A percentile compares a stretch with the other conserved stretches of the same genome.
phyloP scores from a whole-genome alignment of 2,113 vertebrate species.

The Arothron firmamentum region DNA sequence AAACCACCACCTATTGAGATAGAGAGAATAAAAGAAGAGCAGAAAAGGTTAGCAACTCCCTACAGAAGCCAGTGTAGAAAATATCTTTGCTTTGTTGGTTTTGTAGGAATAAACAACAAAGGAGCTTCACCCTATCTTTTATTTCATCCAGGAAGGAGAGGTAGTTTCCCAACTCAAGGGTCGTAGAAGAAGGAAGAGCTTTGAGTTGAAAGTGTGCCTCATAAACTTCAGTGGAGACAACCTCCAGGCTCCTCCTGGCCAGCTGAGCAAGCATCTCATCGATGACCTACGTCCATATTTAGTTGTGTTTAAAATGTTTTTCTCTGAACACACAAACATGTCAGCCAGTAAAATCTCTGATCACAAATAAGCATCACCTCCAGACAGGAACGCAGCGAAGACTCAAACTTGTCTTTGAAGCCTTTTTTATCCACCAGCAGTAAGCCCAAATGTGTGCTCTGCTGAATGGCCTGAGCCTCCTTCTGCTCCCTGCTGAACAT shows the following conservation, averaged over 20 bases:
- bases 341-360: too few relatives aligned
- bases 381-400: slow-evolving; percentile 76
- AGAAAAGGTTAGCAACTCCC: neutral
- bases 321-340: too few relatives aligned
- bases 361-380: slow-evolving; percentile 68
- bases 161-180: slow-evolving; percentile 76
- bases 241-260: slow-evolving; percentile 79
- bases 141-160: slow-evolving; percentile 83
- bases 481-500: slow-evolving; percentile 77
- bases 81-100: neutral
- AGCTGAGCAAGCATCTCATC: slow-evolving; percentile 73
- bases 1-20: slow-evolving; percentile 70
- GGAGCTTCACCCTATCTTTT: slow-evolving; percentile 77
- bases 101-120: neutral
- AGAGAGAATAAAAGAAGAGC: neutral
- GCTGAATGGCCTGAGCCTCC: slow-evolving; percentile 70
- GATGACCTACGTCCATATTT: slow-evolving; percentile 63
- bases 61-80: neutral
- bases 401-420: slow-evolving; percentile 77
- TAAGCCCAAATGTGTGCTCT: slow-evolving; percentile 76
- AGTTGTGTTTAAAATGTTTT: too few relatives aligned
- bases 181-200: slow-evolving; percentile 66
- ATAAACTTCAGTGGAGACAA: slow-evolving; percentile 74
- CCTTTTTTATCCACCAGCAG: slow-evolving; percentile 79
- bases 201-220: slow-evolving; percentile 81